Conservation (phyloP, 2,113 vertebrate genomes). For the Talpa occidentalis region DNA sequence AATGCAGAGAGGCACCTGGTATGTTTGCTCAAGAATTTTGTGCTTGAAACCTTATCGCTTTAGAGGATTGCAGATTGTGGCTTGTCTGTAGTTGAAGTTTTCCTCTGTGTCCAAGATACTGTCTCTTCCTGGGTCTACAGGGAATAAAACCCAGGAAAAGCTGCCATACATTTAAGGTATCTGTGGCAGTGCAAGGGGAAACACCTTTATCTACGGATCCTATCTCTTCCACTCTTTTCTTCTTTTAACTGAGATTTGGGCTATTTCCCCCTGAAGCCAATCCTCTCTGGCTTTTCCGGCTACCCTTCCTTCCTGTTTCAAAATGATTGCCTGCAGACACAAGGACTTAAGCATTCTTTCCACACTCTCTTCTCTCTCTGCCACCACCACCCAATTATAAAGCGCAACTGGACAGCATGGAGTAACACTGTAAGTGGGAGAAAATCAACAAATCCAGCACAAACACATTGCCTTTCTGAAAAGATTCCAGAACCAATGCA, state of each 20-base stretch:
- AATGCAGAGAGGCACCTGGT: constrained; percentile 51
- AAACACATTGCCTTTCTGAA: background rate
- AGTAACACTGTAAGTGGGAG: background rate
- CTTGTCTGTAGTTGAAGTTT: constrained; percentile 45
- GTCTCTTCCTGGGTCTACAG: constrained; percentile 21
- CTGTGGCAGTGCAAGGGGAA: constrained; percentile 24
- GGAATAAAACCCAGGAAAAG: constrained; percentile 33
- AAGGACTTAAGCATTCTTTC: background rate
- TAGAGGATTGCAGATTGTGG: background rate
- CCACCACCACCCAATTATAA: background rate
- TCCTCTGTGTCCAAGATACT: constrained; percentile 2
- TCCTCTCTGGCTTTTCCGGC: background rate
- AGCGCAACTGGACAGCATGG: background rate
- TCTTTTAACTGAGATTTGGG: constrained; percentile 53
- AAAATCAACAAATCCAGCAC: background rate
- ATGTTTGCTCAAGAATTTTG: constrained; percentile 52
- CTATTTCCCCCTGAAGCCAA: constrained; percentile 36
- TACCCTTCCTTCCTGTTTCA: constrained; percentile 36
- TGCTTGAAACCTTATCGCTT: constrained; percentile 50
- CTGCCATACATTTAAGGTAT: constrained; percentile 16
- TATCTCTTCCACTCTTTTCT: constrained; percentile 55
- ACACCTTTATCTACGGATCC: constrained; percentile 38
- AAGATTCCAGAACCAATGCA: background rate
- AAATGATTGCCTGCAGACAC: constrained; percentile 22
- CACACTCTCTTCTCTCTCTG: background rate